Percentiles rank a stretch among this genome's conserved stretches.
Evolutionary conservation across 2,113 vertebrate genomes (phyloP).

Genomic region (Tiliqua scincoides): DNA sequence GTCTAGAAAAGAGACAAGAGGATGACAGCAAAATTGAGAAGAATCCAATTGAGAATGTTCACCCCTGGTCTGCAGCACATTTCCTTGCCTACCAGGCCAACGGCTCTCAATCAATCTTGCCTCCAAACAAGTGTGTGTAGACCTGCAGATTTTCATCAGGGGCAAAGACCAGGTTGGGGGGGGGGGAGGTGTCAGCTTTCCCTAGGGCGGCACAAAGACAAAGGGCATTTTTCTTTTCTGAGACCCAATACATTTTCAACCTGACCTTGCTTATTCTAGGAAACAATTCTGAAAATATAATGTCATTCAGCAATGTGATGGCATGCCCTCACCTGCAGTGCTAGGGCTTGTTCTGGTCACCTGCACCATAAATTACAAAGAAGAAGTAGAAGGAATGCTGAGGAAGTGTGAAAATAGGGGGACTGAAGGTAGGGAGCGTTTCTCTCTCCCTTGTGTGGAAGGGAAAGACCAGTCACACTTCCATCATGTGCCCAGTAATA

Average conservation of each 20-base stretch:
- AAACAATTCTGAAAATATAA: slow-evolving; percentile 5
- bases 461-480: background rate
- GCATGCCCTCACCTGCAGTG: slow-evolving; percentile 11
- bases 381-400: background rate
- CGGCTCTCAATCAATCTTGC: background rate
- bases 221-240: background rate
- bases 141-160: background rate
- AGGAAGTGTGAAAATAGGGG: background rate
- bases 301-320: background rate
- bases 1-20: background rate
- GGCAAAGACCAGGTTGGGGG: background rate
- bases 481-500: background rate
- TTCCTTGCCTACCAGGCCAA: background rate
- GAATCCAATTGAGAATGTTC: background rate
- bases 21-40: background rate
- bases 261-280: slow-evolving; percentile 9
- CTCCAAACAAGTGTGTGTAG: background rate
- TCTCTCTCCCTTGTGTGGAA: background rate
- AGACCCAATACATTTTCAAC: slow-evolving; percentile 7
- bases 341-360: background rate
- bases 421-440: background rate
- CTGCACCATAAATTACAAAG: slow-evolving; percentile 19
- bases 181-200: background rate
- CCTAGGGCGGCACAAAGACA: background rate
- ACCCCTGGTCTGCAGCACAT: background rate